Evolutionary conservation across 2,797 vertebrate genomes (phyloP), one percentile per base, ranked within the genome.

Genomic region (Liparis tanakae): DNA sequence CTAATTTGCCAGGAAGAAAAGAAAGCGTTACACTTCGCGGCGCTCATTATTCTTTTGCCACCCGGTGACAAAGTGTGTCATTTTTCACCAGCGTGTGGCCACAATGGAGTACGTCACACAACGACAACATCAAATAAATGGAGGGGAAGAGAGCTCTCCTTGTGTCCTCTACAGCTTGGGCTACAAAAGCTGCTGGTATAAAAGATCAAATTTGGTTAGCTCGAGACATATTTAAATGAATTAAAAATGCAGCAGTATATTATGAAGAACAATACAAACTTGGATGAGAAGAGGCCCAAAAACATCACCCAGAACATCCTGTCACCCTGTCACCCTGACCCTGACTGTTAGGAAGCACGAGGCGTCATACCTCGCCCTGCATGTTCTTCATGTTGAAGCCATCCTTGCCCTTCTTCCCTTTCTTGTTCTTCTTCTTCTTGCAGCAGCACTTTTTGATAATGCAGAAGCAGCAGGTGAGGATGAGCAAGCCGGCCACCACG

Each of bases 401-500:
- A 0, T 96, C 96, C 74, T 98, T 98, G 93, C 98, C 97, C 90
- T 99, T 98, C 89, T 99, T 99, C 88, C 96, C 96, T 79, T 98
- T 98, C 93, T 99, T 99, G 93, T 96, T 98, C 93, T 99, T 99
- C 95, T 97, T 99, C 94, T 97, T 99, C 94, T 98, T 99, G 85
- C 97, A 99, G 92, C 96, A 98, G 91, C 98, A 99, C 84, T 99
- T 99, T 94, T 99, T 99, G 88, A 98, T 99, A 90, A 99, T 97
- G 93, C 98, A 99, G 93, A 99, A 97, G 93, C 98, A 99, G 91
- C 98, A 99, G 87, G 97, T 97, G 85, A 99, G 94, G 79, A 99
- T 86, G 79, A 99, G 95, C 78, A 99, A 92, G 1, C 96, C 96
- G 0, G 95, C 96, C 4, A 99, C 97, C 72, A 99, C 97, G 0